Conservation (phyloP, 1,140 invertebrate species). For the Thaumatotibia leucotreta region DNA sequence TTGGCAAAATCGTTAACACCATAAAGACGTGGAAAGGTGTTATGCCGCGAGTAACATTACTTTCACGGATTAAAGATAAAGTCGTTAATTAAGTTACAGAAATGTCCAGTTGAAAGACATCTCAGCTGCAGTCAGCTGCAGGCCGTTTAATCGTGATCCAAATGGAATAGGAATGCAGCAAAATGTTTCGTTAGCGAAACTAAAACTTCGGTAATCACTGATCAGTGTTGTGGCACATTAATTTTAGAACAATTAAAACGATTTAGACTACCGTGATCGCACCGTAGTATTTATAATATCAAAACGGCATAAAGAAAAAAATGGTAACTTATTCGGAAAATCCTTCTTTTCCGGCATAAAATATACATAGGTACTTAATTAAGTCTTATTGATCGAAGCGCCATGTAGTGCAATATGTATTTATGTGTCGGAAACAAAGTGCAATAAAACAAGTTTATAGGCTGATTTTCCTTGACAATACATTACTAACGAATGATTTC, state of each 20-base stretch:
- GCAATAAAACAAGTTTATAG: no score
- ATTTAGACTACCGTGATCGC: no score
- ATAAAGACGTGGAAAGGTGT: slow-evolving; percentile 6
- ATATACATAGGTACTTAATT: no score
- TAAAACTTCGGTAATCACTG: background rate
- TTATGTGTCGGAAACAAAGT: no score
- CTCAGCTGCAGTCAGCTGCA: background rate
- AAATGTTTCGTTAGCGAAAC: background rate
- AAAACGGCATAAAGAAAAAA: no score
- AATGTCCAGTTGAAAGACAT: slow-evolving; percentile 8
- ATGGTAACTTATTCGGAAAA: no score
- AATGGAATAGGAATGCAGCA: background rate
- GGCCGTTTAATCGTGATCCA: background rate
- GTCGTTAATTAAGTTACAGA: slow-evolving; percentile 12
- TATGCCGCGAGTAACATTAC: slow-evolving; percentile 5
- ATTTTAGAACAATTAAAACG: background rate
- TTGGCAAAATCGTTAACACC: slow-evolving; percentile 3
- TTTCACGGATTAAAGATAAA: slow-evolving; percentile 13
- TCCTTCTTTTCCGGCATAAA: no score
- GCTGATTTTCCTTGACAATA: background rate
- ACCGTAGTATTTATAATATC: no score
- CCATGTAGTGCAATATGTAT: no score
- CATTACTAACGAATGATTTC: background rate
- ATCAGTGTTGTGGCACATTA: background rate
- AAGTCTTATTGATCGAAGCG: no score